Evolutionary conservation across 2,113 vertebrate species (phyloP).

Genomic region (Chaenocephalus aceratus): DNA sequence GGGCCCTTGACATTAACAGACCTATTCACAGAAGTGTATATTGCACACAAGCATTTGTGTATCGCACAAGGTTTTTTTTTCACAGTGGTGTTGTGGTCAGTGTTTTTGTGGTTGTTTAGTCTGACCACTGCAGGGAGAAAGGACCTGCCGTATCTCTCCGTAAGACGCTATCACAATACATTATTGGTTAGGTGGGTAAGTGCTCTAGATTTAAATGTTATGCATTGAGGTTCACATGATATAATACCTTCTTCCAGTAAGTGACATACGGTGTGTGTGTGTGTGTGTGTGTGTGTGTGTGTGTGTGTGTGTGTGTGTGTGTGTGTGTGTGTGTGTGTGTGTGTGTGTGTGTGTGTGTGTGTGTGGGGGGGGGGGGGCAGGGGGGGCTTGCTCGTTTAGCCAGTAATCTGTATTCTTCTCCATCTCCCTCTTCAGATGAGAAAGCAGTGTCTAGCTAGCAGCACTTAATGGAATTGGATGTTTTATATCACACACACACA

Average conservation of each 20-base stretch:
- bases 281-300: background rate
- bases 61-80: too few species aligned
- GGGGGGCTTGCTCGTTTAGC: conserved; percentile 28
- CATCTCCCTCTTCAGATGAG: conserved; percentile 62
- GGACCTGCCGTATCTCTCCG: too few species aligned
- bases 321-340: background rate
- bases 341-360: background rate
- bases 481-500: conserved; percentile 54
- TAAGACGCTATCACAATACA: too few species aligned
- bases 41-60: too few species aligned
- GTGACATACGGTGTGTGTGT: background rate
- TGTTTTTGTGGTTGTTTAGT: too few species aligned
- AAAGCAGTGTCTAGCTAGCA: conserved; percentile 55
- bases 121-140: too few species aligned
- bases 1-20: too few species aligned
- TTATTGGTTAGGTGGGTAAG: too few species aligned
- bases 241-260: background rate
- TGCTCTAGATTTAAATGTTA: too few species aligned
- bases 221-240: too few species aligned
- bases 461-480: conserved; percentile 81
- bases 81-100: too few species aligned
- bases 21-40: too few species aligned
- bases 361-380: background rate
- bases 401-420: conserved; percentile 64
- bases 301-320: background rate